Evolutionary conservation across 2,113 vertebrate genomes (phyloP).

Genomic region (Coreoperca whiteheadi): DNA sequence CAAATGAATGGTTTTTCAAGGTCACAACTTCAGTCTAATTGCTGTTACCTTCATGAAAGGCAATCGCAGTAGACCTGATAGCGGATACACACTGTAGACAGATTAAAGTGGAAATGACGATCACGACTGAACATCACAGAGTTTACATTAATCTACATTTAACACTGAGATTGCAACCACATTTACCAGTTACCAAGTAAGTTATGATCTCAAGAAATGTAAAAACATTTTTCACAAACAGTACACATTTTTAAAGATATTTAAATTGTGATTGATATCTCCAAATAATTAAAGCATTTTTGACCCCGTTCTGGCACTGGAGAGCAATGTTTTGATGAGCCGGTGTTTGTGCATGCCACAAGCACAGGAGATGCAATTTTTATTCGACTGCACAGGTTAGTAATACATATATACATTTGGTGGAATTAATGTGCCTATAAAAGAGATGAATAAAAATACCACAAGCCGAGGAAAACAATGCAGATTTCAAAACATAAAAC

Average conservation of each 20-base stretch:
- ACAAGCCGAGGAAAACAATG: background rate
- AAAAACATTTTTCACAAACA: background rate
- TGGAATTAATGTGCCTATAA: background rate
- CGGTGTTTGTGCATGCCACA: background rate
- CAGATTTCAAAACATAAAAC: background rate
- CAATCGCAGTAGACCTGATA: conserved; percentile 12
- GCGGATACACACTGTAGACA: conserved; percentile 18
- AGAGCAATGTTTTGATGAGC: background rate
- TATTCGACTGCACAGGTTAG: background rate
- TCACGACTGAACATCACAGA: background rate
- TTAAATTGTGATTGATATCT: background rate
- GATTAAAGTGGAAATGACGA: conserved; percentile 30
- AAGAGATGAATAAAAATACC: background rate
- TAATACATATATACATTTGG: background rate
- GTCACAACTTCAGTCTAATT: conserved; percentile 62
- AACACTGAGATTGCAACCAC: background rate
- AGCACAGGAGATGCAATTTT: background rate
- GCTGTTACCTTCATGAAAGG: conserved; percentile 46
- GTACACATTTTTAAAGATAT: too few species aligned
- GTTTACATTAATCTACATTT: conserved; percentile 29
- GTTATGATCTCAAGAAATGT: background rate
- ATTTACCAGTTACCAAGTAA: conserved; percentile 18
- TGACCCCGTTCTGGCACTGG: background rate
- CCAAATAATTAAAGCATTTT: background rate
- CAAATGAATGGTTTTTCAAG: conserved; percentile 69